A percentile compares a stretch with the other conserved stretches of the same genome.
Evolutionary conservation across 1,140 invertebrate genomes (phyloP).

Genomic region (Meteorus sp.): DNA sequence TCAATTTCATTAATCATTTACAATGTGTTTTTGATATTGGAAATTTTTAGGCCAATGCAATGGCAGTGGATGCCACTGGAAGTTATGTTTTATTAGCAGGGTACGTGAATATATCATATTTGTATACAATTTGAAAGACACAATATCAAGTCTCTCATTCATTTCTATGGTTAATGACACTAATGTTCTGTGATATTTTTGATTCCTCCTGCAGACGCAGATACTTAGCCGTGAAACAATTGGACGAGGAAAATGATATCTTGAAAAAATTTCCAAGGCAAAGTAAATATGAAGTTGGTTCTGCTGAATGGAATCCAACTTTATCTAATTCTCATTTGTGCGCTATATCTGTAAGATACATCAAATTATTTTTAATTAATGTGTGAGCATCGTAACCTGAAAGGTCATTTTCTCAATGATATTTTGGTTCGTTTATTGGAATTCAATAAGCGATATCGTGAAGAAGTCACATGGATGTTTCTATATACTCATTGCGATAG

Average conservation of each 20-base stretch:
- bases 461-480: too few species aligned
- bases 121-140: too few species aligned
- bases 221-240: slow-evolving; percentile 79
- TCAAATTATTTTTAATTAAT: background rate
- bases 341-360: slow-evolving; percentile 76
- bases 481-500: too few species aligned
- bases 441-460: too few species aligned
- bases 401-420: too few species aligned
- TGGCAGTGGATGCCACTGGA: slow-evolving; percentile 86
- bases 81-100: slow-evolving; percentile 83
- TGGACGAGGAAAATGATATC: slow-evolving; percentile 72
- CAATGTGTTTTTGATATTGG: background rate
- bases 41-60: slow-evolving; percentile 78
- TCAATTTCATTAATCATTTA: slow-evolving; percentile 10
- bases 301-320: slow-evolving; percentile 90
- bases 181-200: slow-evolving; percentile 15
- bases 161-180: too few species aligned
- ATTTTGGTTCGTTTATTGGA: too few species aligned
- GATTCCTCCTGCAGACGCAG: slow-evolving; percentile 63
- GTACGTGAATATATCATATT: slow-evolving; percentile 60
- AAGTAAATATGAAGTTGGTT: slow-evolving; percentile 91
- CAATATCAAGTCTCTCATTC: too few species aligned
- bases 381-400: background rate
- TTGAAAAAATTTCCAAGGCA: slow-evolving; percentile 81
- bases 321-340: slow-evolving; percentile 76